A percentile compares a stretch with the other conserved stretches of the same genome.
phyloP scores from a whole-genome alignment of 2,113 vertebrate genomes.

The Recurvirostra avosetta region DNA sequence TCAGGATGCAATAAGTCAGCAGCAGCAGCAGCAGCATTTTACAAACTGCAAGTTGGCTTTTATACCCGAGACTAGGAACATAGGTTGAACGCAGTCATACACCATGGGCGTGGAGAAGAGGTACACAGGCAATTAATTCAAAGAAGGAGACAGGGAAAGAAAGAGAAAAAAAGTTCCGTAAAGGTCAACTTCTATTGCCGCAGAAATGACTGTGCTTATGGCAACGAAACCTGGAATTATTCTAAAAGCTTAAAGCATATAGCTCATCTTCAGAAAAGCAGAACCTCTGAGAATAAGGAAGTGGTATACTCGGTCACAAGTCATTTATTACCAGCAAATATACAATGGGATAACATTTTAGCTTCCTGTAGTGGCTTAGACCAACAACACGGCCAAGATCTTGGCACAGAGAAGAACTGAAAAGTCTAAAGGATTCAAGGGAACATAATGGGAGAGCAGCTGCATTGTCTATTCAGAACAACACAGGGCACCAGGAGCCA shows the following conservation, averaged over 20 bases:
- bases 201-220: neutral
- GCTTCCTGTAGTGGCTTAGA: neutral
- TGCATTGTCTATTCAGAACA: conserved; percentile 38
- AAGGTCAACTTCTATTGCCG: neutral
- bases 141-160: neutral
- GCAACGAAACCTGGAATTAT: neutral
- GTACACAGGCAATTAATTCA: neutral
- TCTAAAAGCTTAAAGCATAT: neutral
- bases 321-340: neutral
- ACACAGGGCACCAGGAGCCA: conserved; percentile 39
- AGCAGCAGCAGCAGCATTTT: neutral
- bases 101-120: neutral
- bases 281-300: neutral
- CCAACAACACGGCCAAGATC: neutral
- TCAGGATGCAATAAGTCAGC: neutral
- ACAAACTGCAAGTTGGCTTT: neutral
- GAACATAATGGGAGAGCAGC: conserved; percentile 15
- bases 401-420: neutral
- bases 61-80: neutral
- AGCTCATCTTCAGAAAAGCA: neutral
- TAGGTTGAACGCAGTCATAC: neutral
- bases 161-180: neutral
- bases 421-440: neutral
- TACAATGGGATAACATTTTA: neutral
- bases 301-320: neutral